A percentile compares a stretch with the other conserved stretches of the same genome.
phyloP scores from a whole-genome alignment of 2,797 vertebrate species.

The Rhodeus uyekii region DNA sequence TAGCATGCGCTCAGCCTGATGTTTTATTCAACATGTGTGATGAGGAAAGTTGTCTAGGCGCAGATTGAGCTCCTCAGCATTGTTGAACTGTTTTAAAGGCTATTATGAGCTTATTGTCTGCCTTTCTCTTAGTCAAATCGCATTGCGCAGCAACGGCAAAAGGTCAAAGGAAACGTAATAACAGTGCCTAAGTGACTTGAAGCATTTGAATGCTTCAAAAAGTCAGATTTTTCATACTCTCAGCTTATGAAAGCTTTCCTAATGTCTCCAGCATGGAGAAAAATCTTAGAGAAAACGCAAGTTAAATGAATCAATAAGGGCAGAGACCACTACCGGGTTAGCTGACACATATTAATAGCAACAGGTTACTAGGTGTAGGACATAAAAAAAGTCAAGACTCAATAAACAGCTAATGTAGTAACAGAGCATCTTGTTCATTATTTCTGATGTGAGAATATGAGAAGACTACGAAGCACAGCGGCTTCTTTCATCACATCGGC shows the following conservation, averaged over 20 bases:
- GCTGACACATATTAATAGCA: slow-evolving; percentile 38
- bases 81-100: slow-evolving; percentile 51
- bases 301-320: slow-evolving; percentile 44
- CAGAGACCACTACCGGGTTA: slow-evolving; percentile 28
- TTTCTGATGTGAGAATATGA: slow-evolving; percentile 33
- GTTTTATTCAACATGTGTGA: slow-evolving; percentile 81
- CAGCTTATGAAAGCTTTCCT: slow-evolving; percentile 34
- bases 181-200: slow-evolving; percentile 9
- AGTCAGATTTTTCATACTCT: slow-evolving; percentile 35
- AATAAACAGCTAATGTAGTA: slow-evolving; percentile 14
- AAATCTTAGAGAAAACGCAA: slow-evolving; percentile 31
- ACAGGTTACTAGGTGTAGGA: slow-evolving; percentile 31
- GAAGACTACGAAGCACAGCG: background rate
- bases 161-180: slow-evolving; percentile 50
- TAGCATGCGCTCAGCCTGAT: slow-evolving; percentile 70
- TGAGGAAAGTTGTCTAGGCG: slow-evolving; percentile 43
- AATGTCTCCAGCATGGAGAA: slow-evolving; percentile 22
- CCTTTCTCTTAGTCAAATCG: slow-evolving; percentile 47
- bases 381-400: slow-evolving; percentile 14
- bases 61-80: slow-evolving; percentile 56
- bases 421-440: slow-evolving; percentile 4
- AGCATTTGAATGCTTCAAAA: slow-evolving; percentile 10
- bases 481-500: slow-evolving; percentile 37
- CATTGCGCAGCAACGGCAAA: slow-evolving; percentile 39
- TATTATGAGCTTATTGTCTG: slow-evolving; percentile 42